These are phyloP conservation scores for Cecropterus lyciades DNA, from an alignment of 1,140 invertebrate genomes.

Conservation along the genomic window DNA sequence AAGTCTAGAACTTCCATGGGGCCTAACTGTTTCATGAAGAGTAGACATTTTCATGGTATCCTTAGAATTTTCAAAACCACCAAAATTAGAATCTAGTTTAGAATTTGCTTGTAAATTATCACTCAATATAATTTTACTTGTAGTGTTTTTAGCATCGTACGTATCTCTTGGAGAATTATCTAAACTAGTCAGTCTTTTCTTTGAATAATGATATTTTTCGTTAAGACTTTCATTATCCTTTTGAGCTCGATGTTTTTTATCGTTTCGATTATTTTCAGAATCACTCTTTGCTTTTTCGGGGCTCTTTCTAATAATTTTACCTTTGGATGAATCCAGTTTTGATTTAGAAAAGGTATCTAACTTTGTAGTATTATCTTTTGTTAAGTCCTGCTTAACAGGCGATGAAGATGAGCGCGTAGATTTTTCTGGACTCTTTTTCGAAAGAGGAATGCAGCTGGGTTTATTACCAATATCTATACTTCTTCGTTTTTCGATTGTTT, in stretches of 20 bases:
- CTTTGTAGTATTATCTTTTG: slow-evolving; percentile 54
- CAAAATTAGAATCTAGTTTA: slow-evolving; percentile 52
- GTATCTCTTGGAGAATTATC: slow-evolving; percentile 75
- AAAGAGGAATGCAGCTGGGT: slow-evolving; percentile 76
- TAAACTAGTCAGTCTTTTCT: slow-evolving; percentile 84
- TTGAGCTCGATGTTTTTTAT: slow-evolving; percentile 77
- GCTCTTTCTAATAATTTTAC: slow-evolving; percentile 58
- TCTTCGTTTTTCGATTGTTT: slow-evolving; percentile 64
- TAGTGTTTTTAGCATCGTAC: slow-evolving; percentile 61
- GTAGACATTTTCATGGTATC: slow-evolving; percentile 67
- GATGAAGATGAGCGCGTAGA: slow-evolving; percentile 58
- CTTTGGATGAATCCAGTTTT: slow-evolving; percentile 61
- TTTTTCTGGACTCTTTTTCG: slow-evolving; percentile 68
- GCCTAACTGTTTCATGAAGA: slow-evolving; percentile 74
- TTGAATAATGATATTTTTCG: slow-evolving; percentile 82
- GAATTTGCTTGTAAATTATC: slow-evolving; percentile 53
- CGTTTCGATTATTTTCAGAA: slow-evolving; percentile 68
- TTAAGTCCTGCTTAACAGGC: slow-evolving; percentile 65
- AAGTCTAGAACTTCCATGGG: slow-evolving; percentile 79
- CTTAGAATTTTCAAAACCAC: slow-evolving; percentile 57
- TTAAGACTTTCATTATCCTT: slow-evolving; percentile 77
- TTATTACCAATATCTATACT: slow-evolving; percentile 63
- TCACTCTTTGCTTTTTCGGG: slow-evolving; percentile 75
- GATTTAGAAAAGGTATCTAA: slow-evolving; percentile 51
- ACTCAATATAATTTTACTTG: slow-evolving; percentile 68